Percentiles rank a stretch among this genome's conserved stretches.
These are phyloP conservation scores for Haemorhous mexicanus DNA, from an alignment of 2,113 vertebrate species.

Conservation along the genomic window DNA sequence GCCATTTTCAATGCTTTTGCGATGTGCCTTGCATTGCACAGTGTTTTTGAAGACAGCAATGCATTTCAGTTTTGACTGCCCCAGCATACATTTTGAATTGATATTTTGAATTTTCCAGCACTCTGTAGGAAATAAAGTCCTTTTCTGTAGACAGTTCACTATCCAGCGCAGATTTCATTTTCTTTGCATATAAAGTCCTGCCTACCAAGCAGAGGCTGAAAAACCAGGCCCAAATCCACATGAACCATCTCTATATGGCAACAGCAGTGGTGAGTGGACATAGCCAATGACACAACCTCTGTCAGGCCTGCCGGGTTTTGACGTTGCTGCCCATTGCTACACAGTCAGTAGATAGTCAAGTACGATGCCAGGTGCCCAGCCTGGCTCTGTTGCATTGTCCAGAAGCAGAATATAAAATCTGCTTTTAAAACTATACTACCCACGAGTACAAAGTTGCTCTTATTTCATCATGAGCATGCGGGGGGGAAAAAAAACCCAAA, in stretches of 20 bases:
- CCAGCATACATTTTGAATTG: background rate
- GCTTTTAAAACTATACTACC: background rate
- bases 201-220: background rate
- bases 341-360: background rate
- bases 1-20: background rate
- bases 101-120: background rate
- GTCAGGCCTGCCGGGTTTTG: background rate
- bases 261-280: background rate
- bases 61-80: background rate
- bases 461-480: accelerated
- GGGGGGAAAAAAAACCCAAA: background rate
- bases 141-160: background rate
- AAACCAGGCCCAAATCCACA: background rate
- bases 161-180: background rate
- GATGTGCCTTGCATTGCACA: background rate
- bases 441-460: accelerated
- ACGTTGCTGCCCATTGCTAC: background rate
- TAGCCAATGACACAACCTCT: background rate
- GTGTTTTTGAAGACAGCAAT: background rate
- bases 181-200: background rate
- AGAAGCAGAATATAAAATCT: background rate
- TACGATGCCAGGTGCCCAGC: background rate
- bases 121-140: background rate
- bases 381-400: accelerated
- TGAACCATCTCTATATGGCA: background rate